Base-by-base conservation (phyloP, 2,113 vertebrate genomes). In the Elgaria multicarinata region DNA sequence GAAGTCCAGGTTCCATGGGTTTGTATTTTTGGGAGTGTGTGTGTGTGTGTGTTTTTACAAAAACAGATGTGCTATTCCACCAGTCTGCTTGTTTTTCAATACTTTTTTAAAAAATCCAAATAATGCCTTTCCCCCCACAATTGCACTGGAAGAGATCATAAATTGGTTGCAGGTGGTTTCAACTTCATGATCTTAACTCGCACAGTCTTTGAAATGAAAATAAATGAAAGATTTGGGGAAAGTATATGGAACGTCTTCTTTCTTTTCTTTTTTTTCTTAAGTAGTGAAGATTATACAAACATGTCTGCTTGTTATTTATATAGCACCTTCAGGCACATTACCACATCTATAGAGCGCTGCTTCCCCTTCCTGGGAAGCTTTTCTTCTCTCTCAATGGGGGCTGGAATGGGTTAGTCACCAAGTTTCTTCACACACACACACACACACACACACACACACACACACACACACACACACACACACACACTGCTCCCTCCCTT, bases 61-160 rank as follows among this genome's bases (percentile, higher is more conserved):
- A 98, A 98, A 98, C 98, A 98, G 98, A 98, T 98, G 98, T 98
- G 97, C 96, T 97, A 95, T 95, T 95, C 97, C 96, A 97, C 97
- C 94, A 96, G 95, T 97, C 95, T 96, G 95, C 96, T 97, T 97
- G 96, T 97, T 98, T 97, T 97, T 97, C 97, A 97, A 95, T 97
- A 90, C 93, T 96, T 97, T 97, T 97, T 55, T 62, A n/a, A 62
- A 82, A 97, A 94, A 93, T 95, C 91, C 93, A 93, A 96, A 94
- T 96, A 95, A 94, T 96, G 95, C 92, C 94, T 89, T 90, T 72
- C 91, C 86, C 90, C 46, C 92, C 87, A 96, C 92, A 90, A 96
- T 96, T 97, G 94, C 97, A 96, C 95, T 95, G 96, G 96, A 97
- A 97, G 96, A 96, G 95, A 96, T 97, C 96, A 97, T 97, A 98